A percentile compares a stretch with the other conserved stretches of the same genome.
These are phyloP conservation scores for Lobophora halterata DNA, from an alignment of 2,888 invertebrate genomes.

Conservation along the genomic window DNA sequence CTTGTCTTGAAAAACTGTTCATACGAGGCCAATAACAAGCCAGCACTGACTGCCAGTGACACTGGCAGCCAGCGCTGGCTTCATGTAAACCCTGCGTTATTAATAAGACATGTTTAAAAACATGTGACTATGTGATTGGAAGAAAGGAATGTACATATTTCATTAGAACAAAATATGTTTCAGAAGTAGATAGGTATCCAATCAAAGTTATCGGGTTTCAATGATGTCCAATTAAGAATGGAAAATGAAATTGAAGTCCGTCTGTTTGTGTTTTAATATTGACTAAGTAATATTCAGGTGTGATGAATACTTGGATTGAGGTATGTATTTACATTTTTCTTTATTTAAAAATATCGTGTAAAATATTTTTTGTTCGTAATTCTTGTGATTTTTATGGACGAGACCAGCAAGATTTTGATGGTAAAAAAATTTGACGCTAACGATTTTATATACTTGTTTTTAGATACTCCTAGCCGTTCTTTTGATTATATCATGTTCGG, in stretches of 20 bases:
- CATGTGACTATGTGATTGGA: not conserved
- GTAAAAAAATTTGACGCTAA: not conserved
- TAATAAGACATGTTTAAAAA: not conserved
- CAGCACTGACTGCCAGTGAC: no score
- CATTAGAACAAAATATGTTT: constrained; percentile 1
- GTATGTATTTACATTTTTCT: constrained; percentile 1
- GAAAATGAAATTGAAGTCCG: no score
- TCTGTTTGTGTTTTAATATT: no score
- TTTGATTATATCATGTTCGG: constrained; percentile 7
- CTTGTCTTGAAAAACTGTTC: no score
- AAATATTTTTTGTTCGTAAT: not conserved
- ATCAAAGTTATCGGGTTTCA: constrained; percentile 8
- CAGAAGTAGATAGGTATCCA: not conserved
- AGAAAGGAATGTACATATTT: no score
- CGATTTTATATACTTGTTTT: no score
- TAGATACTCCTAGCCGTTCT: constrained; percentile 13
- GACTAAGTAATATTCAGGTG: no score
- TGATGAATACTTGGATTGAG: constrained; percentile 2
- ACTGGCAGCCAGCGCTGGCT: no score
- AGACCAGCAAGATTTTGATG: not conserved
- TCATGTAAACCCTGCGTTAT: no score
- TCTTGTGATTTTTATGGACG: no score
- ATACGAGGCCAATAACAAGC: no score
- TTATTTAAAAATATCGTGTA: not conserved
- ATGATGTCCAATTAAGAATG: constrained; percentile 8